Evolutionary conservation across 2,113 vertebrate species (phyloP).

Genomic region (Mugil cephalus): DNA sequence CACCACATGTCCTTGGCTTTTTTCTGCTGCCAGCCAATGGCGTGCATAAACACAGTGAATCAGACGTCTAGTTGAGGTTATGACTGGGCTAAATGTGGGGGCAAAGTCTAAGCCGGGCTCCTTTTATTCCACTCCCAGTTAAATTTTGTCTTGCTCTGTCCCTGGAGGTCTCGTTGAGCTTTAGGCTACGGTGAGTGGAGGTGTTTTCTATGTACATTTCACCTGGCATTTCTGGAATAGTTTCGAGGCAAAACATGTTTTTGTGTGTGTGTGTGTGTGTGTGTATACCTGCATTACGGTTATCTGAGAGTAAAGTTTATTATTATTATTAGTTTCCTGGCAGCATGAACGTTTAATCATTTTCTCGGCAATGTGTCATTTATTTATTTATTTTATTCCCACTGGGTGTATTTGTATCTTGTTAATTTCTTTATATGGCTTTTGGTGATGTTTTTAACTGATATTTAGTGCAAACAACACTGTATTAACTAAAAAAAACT

Average conservation of each 20-base stretch:
- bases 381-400: not conserved
- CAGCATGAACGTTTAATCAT: constrained; percentile 1
- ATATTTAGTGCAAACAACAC: not conserved
- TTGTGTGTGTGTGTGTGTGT: too few relatives aligned
- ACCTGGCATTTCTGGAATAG: constrained; percentile 6
- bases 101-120: constrained; percentile 18
- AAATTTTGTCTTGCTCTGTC: not conserved
- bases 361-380: too few relatives aligned
- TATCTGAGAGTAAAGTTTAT: constrained; percentile 12
- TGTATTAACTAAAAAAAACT: too few relatives aligned
- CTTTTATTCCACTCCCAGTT: constrained; percentile 17
- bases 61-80: constrained; percentile 56
- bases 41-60: constrained; percentile 50
- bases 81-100: constrained; percentile 54
- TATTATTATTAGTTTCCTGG: not conserved
- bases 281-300: not conserved
- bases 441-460: not conserved
- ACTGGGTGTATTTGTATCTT: not conserved
- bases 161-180: constrained; percentile 13
- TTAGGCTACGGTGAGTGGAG: constrained; percentile 30
- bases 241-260: not conserved
- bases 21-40: constrained; percentile 44
- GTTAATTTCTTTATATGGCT: not conserved
- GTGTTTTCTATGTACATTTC: not conserved
- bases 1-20: constrained; percentile 55